Evolutionary conservation across 1,140 invertebrate genomes (phyloP).

Genomic region (Drosophila auraria): DNA sequence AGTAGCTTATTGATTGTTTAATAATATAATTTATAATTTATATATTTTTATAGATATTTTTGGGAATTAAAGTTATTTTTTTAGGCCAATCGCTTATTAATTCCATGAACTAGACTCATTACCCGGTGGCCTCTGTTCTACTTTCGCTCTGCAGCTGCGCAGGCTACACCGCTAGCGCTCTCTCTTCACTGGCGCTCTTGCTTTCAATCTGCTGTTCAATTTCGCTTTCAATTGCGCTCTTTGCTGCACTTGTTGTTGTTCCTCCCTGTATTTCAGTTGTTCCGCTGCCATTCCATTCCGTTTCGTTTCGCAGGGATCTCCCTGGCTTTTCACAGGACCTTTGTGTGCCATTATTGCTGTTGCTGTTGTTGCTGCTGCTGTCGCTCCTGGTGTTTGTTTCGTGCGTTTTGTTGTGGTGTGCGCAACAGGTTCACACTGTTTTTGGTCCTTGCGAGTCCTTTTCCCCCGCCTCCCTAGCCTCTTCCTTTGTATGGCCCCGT

Average conservation of each 20-base stretch:
- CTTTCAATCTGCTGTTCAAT: conserved; percentile 43
- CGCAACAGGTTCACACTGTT: conserved; percentile 71
- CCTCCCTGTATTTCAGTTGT: conserved; percentile 3
- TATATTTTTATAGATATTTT: background rate
- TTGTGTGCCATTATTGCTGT: conserved; percentile 18
- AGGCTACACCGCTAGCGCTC: background rate
- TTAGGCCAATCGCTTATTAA: too few relatives aligned
- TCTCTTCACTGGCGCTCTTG: conserved; percentile 34
- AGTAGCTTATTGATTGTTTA: conserved; percentile 23
- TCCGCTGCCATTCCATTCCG: conserved; percentile 23
- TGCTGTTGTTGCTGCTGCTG: conserved; percentile 24
- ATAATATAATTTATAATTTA: background rate
- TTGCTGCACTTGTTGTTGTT: conserved; percentile 13
- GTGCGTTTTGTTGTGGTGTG: conserved; percentile 54
- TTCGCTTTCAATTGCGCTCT: conserved; percentile 43
- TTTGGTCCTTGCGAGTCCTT: conserved; percentile 8
- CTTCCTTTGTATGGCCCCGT: conserved; percentile 31
- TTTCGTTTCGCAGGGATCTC: conserved; percentile 23
- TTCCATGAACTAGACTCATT: too few relatives aligned
- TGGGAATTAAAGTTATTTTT: background rate
- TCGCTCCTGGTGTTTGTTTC: conserved; percentile 53
- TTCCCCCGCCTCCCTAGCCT: background rate
- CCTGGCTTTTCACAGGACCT: conserved; percentile 13
- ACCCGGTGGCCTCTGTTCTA: conserved; percentile 19
- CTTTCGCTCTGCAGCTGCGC: conserved; percentile 48